phyloP scores from a whole-genome alignment of 2,797 vertebrate genomes.

The Microhierax caerulescens region DNA sequence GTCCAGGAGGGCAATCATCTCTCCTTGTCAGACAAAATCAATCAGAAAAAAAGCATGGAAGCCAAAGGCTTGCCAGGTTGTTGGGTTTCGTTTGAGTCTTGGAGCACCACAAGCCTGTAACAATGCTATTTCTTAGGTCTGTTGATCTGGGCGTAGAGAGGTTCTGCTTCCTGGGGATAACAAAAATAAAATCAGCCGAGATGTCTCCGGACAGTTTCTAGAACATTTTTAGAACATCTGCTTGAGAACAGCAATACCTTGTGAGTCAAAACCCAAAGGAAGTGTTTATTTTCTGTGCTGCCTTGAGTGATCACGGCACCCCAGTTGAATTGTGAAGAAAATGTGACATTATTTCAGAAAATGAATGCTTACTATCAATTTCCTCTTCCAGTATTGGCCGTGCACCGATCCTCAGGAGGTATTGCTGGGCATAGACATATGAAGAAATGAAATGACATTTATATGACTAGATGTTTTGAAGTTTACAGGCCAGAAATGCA shows the following conservation, averaged over 20 bases:
- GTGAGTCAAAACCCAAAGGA: background rate
- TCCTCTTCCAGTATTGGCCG: background rate
- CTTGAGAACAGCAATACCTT: conserved; percentile 19
- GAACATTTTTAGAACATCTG: conserved; percentile 21
- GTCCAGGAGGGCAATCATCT: conserved; percentile 65
- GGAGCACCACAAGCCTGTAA: conserved; percentile 71
- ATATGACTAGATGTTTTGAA: background rate
- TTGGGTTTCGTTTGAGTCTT: conserved; percentile 68
- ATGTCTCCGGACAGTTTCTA: conserved; percentile 11
- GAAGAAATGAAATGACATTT: background rate
- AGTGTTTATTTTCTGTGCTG: background rate
- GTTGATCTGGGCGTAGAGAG: conserved; percentile 96
- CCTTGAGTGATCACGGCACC: background rate
- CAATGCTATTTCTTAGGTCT: conserved; percentile 91
- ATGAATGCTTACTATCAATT: background rate
- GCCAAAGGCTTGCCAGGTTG: conserved; percentile 69
- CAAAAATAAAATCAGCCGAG: conserved; percentile 46
- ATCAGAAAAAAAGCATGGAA: conserved; percentile 63
- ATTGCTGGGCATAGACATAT: background rate
- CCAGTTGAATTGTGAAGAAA: background rate
- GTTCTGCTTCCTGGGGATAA: conserved; percentile 87
- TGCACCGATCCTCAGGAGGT: background rate
- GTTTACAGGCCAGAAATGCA: background rate
- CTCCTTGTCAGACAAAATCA: conserved; percentile 70
- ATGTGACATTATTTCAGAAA: background rate